Conservation (phyloP, 2,888 invertebrate species). For the Bombyx huttoni region DNA sequence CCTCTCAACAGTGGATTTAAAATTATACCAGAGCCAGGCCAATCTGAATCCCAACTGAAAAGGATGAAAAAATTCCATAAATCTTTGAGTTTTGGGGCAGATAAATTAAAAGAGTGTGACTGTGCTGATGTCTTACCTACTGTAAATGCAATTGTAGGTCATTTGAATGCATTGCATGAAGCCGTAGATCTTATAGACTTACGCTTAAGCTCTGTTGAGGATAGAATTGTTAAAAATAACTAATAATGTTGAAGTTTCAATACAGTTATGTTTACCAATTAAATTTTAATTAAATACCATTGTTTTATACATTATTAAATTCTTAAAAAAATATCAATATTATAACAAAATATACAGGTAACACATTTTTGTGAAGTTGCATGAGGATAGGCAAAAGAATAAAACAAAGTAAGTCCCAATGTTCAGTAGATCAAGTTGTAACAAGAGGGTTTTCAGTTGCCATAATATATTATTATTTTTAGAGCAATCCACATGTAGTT, state of each 20-base stretch:
- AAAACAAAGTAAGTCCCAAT: too few species aligned
- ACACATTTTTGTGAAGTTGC: too few species aligned
- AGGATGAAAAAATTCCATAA: slow-evolving; percentile 29
- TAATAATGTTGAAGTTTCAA: neutral
- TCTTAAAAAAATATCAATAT: too few species aligned
- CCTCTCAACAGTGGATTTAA: slow-evolving; percentile 61
- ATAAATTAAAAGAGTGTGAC: slow-evolving; percentile 40
- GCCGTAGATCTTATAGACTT: slow-evolving; percentile 70
- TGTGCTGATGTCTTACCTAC: slow-evolving; percentile 60
- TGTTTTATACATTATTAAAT: too few species aligned
- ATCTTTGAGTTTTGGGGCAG: slow-evolving; percentile 19
- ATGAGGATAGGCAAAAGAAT: too few species aligned
- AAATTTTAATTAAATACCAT: too few species aligned
- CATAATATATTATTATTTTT: too few species aligned
- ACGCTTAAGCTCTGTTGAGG: slow-evolving; percentile 66
- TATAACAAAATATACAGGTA: too few species aligned
- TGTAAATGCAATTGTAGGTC: slow-evolving; percentile 67
- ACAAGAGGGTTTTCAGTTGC: too few species aligned
- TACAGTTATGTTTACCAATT: neutral
- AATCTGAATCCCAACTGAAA: slow-evolving; percentile 28
- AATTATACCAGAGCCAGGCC: slow-evolving; percentile 30
- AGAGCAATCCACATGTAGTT: too few species aligned
- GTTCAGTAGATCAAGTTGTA: too few species aligned
- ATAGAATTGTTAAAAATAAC: slow-evolving; percentile 28
- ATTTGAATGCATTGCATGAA: slow-evolving; percentile 69